Evolutionary conservation across 2,888 invertebrate species (phyloP).

Genomic region (Acholoe squamosa): DNA sequence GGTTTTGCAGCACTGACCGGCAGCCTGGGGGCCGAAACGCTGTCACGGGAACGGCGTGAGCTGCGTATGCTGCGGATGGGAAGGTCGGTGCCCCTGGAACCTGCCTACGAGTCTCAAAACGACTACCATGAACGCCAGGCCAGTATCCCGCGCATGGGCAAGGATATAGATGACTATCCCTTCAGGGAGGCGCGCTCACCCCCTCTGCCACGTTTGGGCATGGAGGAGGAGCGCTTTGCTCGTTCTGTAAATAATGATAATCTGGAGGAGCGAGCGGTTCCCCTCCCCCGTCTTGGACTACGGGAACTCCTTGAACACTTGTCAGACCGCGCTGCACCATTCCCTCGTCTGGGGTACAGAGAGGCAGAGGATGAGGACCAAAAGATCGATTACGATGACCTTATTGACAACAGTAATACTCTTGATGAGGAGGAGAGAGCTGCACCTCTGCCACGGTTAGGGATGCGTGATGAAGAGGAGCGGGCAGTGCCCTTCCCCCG

Average conservation of each 20-base stretch:
- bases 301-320: neutral
- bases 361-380: neutral
- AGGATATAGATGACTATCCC: constrained; percentile 22
- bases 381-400: neutral
- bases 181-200: constrained; percentile 3
- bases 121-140: constrained; percentile 32
- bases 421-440: constrained; percentile 36
- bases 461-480: constrained; percentile 51
- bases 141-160: constrained; percentile 53
- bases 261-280: neutral
- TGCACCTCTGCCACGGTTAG: constrained; percentile 54
- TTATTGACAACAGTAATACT: neutral
- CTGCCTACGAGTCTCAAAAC: neutral
- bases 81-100: constrained; percentile 43
- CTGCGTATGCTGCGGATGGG: constrained; percentile 70
- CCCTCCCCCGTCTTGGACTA: constrained; percentile 37
- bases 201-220: constrained; percentile 52
- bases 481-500: constrained; percentile 61
- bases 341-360: constrained; percentile 43
- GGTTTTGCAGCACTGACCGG: constrained; percentile 28
- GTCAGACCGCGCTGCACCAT: constrained; percentile 28
- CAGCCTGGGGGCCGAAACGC: neutral
- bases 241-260: constrained; percentile 34
- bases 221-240: constrained; percentile 26
- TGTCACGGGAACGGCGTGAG: constrained; percentile 62